Evolutionary conservation across 1,140 invertebrate genomes (phyloP), one percentile per base, ranked within the genome.

Genomic region (Danaus plexippus): DNA sequence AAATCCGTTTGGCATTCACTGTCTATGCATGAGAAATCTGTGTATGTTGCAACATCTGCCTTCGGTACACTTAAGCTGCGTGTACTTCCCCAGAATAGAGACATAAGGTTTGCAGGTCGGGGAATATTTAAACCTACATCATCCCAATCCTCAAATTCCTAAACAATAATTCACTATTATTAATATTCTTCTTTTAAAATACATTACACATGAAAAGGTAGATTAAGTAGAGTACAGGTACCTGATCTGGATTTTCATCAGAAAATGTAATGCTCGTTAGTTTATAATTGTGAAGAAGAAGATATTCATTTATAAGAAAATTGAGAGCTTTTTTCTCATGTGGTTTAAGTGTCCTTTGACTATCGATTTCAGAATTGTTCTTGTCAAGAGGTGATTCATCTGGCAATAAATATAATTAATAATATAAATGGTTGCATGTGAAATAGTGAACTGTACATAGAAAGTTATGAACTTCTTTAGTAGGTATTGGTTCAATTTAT

Each of bases 111-210:
- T 9, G 93, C 90, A 15, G 95, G 95, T 69, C 94, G 92, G 1
- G 94, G 89, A 75, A 95, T 94, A 77, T 97, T 96, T 11, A 97
- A 85, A 2, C 95, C 95, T n/a, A 94, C 93, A 88, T 96, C 94
- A 87, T 96, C 94, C 96, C 96, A 97, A 73, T 96, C 94, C 86
- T 97, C 96, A 90, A 97, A 96, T 88, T 97, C 95, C 91, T 94
- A 65, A 7, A 79, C 75, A 45, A 8, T 60, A 52, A 43, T 65
- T 47, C 43, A 58, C 8, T 50, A 13, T 51, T 3, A 42, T 40
- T 49, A 46, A 59, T 18, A 11, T 49, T 41, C 46, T 51, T 42
- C 44, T 6, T 18, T 41, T 13, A 11, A 13, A 54, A 47, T 47
- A 47, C 40, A 41, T 50, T 11, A 11, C 9, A 10, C 49, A 41